Evolutionary conservation across 2,113 vertebrate species (phyloP).

Genomic region (Saccopteryx leptura): DNA sequence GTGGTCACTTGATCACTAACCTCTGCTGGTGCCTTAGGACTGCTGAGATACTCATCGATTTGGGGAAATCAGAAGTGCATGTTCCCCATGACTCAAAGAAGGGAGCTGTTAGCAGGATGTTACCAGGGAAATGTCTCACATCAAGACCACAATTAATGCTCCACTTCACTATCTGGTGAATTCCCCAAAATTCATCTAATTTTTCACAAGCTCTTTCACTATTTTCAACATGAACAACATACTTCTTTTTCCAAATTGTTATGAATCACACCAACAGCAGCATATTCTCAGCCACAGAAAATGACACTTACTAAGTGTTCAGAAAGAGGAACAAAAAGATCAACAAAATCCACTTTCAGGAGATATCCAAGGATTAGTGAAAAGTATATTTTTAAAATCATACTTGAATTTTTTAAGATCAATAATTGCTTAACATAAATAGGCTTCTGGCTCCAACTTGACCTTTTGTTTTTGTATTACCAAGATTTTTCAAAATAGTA

Average conservation of each 20-base stretch:
- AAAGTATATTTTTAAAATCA: conserved; percentile 20
- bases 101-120: background rate
- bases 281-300: background rate
- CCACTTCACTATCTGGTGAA: background rate
- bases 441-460: background rate
- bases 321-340: background rate
- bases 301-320: background rate
- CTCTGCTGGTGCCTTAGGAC: background rate
- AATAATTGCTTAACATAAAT: conserved; percentile 35
- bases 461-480: background rate
- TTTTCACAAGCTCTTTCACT: conserved; percentile 32
- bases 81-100: background rate
- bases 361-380: background rate
- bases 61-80: rapidly evolving
- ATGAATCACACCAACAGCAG: background rate
- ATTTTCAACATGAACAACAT: background rate
- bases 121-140: background rate
- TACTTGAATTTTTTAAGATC: background rate
- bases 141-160: background rate
- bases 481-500: conserved; percentile 26
- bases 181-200: background rate
- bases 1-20: background rate
- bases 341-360: conserved; percentile 36
- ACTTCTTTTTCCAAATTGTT: conserved; percentile 31
- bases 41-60: background rate